phyloP scores from a whole-genome alignment of 2,113 vertebrate genomes.

The Zosterops hypoxanthus region DNA sequence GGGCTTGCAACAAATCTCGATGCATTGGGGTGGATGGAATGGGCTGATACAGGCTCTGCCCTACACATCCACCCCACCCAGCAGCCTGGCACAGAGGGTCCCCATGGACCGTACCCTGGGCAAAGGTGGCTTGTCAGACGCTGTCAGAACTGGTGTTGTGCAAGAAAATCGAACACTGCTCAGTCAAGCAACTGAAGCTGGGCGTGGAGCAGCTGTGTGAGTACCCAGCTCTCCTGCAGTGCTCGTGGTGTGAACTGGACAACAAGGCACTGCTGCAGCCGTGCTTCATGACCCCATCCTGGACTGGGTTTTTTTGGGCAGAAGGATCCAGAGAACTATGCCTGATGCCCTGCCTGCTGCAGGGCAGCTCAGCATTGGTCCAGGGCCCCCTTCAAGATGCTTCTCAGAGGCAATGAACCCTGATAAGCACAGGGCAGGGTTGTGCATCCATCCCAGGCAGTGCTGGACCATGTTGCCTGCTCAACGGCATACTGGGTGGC shows the following conservation, averaged over 20 bases:
- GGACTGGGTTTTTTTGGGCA: background rate
- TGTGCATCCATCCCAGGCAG: background rate
- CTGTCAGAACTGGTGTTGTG: background rate
- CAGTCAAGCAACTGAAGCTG: background rate
- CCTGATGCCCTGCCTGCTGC: background rate
- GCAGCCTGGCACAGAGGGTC: background rate
- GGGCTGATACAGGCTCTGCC: background rate
- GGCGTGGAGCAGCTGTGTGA: background rate
- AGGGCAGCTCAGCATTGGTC: fast-evolving
- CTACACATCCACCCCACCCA: background rate
- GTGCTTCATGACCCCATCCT: fast-evolving
- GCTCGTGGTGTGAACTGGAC: fast-evolving
- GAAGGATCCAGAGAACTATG: fast-evolving
- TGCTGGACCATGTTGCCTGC: background rate
- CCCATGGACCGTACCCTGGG: fast-evolving
- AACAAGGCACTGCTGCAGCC: fast-evolving
- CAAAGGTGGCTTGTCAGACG: background rate
- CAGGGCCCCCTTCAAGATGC: background rate
- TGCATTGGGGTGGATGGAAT: fast-evolving
- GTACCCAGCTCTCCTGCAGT: fast-evolving
- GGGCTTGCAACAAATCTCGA: background rate
- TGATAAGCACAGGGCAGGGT: background rate
- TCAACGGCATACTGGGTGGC: background rate
- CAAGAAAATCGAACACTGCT: background rate
- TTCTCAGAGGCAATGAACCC: background rate